Conservation (phyloP, 30 jellyfish, hydroid and myxozoan species). For the Cassiopea xamachana region DNA sequence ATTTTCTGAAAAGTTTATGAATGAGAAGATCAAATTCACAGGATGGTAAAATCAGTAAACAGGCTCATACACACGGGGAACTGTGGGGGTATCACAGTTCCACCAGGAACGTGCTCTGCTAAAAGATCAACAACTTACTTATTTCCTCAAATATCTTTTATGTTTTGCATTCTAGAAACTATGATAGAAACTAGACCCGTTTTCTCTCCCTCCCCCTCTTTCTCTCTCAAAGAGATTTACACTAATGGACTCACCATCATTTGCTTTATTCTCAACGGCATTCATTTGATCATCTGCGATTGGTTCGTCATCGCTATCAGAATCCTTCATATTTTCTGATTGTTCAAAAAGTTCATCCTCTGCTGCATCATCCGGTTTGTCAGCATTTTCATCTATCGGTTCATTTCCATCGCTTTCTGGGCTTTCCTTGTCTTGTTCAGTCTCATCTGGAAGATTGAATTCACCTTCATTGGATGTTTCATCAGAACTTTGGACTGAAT, state of each 20-base stretch:
- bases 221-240: neutral
- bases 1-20: too few relatives aligned
- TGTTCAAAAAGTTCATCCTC: neutral
- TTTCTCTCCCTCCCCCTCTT: too few relatives aligned
- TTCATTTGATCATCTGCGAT: neutral
- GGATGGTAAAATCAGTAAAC: too few relatives aligned
- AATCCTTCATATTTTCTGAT: neutral
- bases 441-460: neutral
- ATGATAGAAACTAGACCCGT: too few relatives aligned
- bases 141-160: too few relatives aligned
- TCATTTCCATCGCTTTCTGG: neutral
- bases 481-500: neutral
- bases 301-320: slow-evolving; percentile 10
- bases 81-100: too few relatives aligned
- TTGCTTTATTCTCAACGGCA: neutral
- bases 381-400: neutral
- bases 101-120: too few relatives aligned
- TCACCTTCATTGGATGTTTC: neutral
- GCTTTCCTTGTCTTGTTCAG: neutral
- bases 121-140: too few relatives aligned
- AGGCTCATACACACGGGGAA: too few relatives aligned
- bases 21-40: too few relatives aligned
- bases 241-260: neutral
- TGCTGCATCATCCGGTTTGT: neutral
- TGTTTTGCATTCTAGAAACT: too few relatives aligned